phyloP scores from a whole-genome alignment of 1,140 invertebrate genomes.

The Myzus persicae region DNA sequence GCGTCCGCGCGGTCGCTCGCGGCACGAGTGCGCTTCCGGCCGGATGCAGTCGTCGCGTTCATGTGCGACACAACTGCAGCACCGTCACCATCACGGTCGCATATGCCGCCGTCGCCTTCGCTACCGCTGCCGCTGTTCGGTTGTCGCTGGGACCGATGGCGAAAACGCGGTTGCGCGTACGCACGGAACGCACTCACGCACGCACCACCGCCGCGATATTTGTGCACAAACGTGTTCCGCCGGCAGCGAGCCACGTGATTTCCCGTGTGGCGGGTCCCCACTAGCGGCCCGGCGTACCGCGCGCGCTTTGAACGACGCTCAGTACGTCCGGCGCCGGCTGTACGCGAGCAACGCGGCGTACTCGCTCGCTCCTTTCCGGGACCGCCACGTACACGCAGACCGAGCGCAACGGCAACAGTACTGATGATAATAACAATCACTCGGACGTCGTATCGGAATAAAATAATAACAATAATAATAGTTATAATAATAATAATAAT shows the following conservation, averaged over 20 bases:
- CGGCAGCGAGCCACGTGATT: neutral
- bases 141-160: neutral
- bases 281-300: slow-evolving; percentile 21
- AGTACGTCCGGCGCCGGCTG: slow-evolving; percentile 7
- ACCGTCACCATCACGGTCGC: neutral
- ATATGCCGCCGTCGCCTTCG: no score
- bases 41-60: neutral
- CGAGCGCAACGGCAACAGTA: neutral
- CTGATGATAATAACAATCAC: neutral
- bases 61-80: neutral
- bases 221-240: neutral
- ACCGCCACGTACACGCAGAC: neutral
- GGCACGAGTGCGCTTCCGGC: neutral
- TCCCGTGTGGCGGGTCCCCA: neutral
- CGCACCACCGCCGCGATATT: neutral
- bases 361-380: neutral
- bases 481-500: neutral
- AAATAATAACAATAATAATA: neutral
- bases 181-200: neutral
- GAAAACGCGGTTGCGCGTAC: neutral
- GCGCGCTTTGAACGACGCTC: neutral
- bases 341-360: neutral
- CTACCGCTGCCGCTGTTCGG: neutral
- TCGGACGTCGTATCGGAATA: neutral
- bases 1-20: neutral